A percentile compares a stretch with the other conserved stretches of the same genome.
Conservation (phyloP, 2,113 vertebrate species). For the Siniperca chuatsi region DNA sequence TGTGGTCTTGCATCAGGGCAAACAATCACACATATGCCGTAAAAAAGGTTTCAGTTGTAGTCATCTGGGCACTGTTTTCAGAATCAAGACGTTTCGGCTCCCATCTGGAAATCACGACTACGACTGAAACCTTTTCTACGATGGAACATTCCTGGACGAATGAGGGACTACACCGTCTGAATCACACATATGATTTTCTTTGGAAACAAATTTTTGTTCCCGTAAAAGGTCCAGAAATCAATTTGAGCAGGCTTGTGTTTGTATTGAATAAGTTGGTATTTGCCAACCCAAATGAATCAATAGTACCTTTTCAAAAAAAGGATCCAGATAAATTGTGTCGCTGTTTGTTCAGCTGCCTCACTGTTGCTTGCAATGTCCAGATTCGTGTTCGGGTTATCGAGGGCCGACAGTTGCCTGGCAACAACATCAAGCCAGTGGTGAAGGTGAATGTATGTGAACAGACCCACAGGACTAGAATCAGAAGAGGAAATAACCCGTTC, state of each 20-base stretch:
- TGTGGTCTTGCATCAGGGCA: not conserved
- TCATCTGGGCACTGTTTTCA: no score
- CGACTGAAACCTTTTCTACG: no score
- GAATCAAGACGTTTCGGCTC: no score
- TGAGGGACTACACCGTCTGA: not conserved
- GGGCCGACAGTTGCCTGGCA: conserved; percentile 92
- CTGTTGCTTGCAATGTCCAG: conserved; percentile 65
- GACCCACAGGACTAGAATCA: conserved; percentile 94
- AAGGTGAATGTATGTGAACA: conserved; percentile 92
- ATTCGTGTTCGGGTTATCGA: conserved; percentile 93
- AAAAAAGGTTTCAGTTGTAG: no score
- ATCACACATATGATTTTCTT: conserved; percentile 4
- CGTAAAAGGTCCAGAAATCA: not conserved
- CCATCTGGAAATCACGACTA: no score
- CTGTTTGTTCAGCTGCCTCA: conserved; percentile 32
- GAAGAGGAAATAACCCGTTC: conserved; percentile 94
- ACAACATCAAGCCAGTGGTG: conserved; percentile 95
- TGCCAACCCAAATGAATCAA: not conserved
- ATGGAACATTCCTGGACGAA: no score
- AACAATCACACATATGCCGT: not conserved
- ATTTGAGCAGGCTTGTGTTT: not conserved
- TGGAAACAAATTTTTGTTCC: not conserved
- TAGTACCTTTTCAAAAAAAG: not conserved
- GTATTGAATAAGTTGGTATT: not conserved
- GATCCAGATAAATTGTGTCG: not conserved